These are phyloP conservation scores for Enoplosus armatus DNA, from an alignment of 2,797 vertebrate species.

Conservation along the genomic window DNA sequence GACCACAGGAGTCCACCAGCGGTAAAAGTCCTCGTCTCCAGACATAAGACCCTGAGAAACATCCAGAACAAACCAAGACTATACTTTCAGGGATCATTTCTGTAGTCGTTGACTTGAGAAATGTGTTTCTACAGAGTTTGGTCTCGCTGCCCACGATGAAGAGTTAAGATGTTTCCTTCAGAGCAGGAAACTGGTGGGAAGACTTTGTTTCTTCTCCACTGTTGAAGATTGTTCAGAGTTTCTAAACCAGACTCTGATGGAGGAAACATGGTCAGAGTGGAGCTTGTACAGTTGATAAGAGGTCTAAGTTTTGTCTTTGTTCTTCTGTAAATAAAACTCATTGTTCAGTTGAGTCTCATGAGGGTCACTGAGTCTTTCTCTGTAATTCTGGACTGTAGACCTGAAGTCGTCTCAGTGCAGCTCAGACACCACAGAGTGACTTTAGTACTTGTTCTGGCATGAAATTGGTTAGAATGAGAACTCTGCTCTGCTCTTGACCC, in stretches of 20 bases:
- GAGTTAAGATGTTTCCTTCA: background rate
- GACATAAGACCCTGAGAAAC: background rate
- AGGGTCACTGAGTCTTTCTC: too few relatives aligned
- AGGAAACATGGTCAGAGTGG: slow-evolving; percentile 4
- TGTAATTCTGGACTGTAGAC: too few relatives aligned
- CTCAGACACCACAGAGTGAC: too few relatives aligned
- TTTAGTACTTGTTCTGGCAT: too few relatives aligned
- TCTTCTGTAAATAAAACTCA: too few relatives aligned
- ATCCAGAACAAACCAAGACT: background rate
- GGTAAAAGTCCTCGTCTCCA: background rate
- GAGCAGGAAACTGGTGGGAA: background rate
- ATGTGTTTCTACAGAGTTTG: background rate
- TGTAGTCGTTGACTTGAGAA: background rate
- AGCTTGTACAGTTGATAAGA: too few relatives aligned
- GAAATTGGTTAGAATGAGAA: too few relatives aligned
- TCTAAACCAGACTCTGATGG: background rate
- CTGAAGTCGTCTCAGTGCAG: too few relatives aligned
- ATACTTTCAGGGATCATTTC: slow-evolving; percentile 4
- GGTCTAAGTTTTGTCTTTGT: too few relatives aligned
- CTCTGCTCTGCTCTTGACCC: too few relatives aligned
- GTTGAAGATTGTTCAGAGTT: background rate
- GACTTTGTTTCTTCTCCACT: background rate
- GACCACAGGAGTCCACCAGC: background rate
- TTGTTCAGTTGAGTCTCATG: too few relatives aligned
- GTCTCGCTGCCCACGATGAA: background rate